Evolutionary conservation across 2,888 invertebrate species (phyloP), one percentile per base, ranked within the genome.

Genomic region (Ischnura elegans): DNA sequence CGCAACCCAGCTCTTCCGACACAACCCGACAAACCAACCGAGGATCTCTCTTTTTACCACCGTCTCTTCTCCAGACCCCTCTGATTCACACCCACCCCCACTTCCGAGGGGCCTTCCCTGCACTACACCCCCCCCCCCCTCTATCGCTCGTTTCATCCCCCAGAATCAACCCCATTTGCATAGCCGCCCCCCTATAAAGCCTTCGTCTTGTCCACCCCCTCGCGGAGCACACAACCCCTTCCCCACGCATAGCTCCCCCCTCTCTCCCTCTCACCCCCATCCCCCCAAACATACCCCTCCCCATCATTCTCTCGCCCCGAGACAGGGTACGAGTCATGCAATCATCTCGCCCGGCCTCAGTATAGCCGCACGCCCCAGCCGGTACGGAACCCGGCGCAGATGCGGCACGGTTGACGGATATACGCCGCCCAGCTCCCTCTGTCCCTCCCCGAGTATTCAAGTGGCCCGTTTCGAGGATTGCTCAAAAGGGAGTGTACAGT

Each of bases 131-230:
- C 25, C 55, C 29, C 87, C 25, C 36, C 90, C n/a, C 90, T 16
- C 66, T 76, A 19, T 29, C 29, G 36, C 55, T 43, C 43, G 21
- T 36, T 51, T 45, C 87, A 47, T 36, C 51, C 47, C 87, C 87
- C 13, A 36, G 76, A 87, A 29, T 87, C 87, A 86, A 45, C 86
- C 86, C 90, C 90, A 90, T 90, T 90, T 90, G 90, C 90, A 90
- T 90, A 90, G 55, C 90, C 90, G 66, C 90, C 90, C 90, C 90
- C 13, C 19, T 51, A 66, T 90, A 61, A 90, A 90, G 90, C 61
- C 61, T 66, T 36, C 76, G 76, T 76, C 55, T n/a, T 36, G 61
- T 90, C 61, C 61, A n/a, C 42, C 5, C 25, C 36, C 61, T 16
- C 45, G 25, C 87, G 42, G 36, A 42, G 87, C 55, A 29, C 87